A percentile compares a stretch with the other conserved stretches of the same genome.
These are phyloP conservation scores for Hyphantria cunea DNA, from an alignment of 1,140 invertebrate species.

Conservation along the genomic window DNA sequence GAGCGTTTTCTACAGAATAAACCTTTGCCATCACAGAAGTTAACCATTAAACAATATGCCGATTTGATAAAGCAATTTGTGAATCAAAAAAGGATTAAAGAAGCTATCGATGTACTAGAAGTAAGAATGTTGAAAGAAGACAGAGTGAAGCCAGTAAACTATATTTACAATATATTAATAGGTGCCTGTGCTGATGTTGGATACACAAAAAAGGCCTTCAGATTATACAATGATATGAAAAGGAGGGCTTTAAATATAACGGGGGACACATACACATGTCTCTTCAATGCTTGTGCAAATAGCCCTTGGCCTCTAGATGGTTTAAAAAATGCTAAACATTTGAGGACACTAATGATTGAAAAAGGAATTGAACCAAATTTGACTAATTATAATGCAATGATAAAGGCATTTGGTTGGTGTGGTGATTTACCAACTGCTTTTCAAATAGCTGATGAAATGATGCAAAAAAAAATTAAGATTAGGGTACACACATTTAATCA, in stretches of 20 bases:
- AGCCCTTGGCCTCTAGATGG: constrained; percentile 86
- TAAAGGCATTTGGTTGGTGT: constrained; percentile 94
- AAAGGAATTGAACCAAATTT: constrained; percentile 87
- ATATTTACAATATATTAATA: constrained; percentile 92
- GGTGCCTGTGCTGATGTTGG: constrained; percentile 90
- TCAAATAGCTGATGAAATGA: constrained; percentile 92
- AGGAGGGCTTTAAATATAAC: constrained; percentile 86
- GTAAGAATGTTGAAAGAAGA: constrained; percentile 88
- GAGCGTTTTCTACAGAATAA: constrained; percentile 77
- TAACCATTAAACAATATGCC: constrained; percentile 84
- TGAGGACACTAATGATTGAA: constrained; percentile 86
- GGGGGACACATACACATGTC: constrained; percentile 88
- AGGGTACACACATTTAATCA: constrained; percentile 88
- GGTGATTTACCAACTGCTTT: constrained; percentile 90
- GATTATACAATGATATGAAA: constrained; percentile 92
- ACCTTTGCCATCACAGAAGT: constrained; percentile 72
- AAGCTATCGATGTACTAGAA: constrained; percentile 90
- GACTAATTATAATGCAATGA: constrained; percentile 93
- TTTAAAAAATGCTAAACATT: constrained; percentile 83
- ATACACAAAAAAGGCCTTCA: constrained; percentile 92
- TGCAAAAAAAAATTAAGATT: constrained; percentile 84
- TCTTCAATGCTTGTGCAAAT: constrained; percentile 95
- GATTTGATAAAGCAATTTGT: constrained; percentile 86
- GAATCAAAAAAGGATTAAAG: constrained; percentile 83
- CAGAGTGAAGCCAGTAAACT: constrained; percentile 88